A percentile compares a stretch with the other conserved stretches of the same genome.
phyloP scores from a whole-genome alignment of 2,888 invertebrate species.

The Pyralis farinalis region DNA sequence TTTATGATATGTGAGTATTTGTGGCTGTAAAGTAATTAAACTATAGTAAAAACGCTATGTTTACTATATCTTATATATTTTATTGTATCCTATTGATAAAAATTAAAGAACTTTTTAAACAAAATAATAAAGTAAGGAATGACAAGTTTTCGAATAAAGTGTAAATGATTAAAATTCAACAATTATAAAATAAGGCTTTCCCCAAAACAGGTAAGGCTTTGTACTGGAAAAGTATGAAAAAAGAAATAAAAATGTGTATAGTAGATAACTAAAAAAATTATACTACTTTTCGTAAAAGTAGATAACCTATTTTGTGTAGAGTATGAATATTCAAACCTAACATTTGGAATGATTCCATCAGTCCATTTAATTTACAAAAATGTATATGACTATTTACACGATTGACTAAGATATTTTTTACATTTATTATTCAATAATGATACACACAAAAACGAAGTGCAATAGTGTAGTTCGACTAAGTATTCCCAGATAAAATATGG shows the following conservation, averaged over 20 bases:
- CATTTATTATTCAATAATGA: background rate
- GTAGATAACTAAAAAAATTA: background rate
- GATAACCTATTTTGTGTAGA: conserved; percentile 7
- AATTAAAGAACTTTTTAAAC: too few relatives aligned
- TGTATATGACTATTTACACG: conserved; percentile 1
- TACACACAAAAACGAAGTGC: background rate
- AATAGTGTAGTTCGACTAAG: too few relatives aligned
- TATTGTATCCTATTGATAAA: too few relatives aligned
- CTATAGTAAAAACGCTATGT: background rate
- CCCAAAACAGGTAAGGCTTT: background rate
- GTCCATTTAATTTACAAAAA: conserved; percentile 20
- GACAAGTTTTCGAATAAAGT: background rate
- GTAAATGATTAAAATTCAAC: too few relatives aligned
- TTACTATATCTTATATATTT: too few relatives aligned
- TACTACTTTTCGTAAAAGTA: background rate
- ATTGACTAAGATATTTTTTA: background rate
- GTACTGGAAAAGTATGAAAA: conserved; percentile 1
- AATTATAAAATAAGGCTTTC: conserved; percentile 8
- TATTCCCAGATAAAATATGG: too few relatives aligned
- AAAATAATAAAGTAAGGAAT: conserved; percentile 5
- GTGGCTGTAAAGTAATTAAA: conserved; percentile 19
- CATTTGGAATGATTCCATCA: conserved; percentile 44
- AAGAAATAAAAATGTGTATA: too few relatives aligned
- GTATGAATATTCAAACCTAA: background rate
- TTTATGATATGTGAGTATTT: conserved; percentile 52